Conservation (phyloP, 2,888 invertebrate species). For the Agrochola lota region DNA sequence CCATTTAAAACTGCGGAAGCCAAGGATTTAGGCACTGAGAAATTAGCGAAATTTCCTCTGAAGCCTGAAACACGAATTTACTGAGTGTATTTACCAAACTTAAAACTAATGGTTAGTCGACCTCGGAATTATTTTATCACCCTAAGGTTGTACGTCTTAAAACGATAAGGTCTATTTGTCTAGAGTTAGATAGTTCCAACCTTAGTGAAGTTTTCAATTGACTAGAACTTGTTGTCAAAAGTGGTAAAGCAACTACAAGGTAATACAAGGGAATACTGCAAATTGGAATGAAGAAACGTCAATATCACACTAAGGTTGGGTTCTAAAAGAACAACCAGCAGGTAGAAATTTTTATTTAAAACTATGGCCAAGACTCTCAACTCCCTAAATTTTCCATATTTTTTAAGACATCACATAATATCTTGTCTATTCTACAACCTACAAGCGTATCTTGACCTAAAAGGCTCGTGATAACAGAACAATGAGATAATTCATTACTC, state of each 20-base stretch:
- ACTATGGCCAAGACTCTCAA: background rate
- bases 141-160: background rate
- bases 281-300: background rate
- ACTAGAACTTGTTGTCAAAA: background rate
- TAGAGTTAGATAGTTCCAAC: background rate
- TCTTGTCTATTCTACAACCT: conserved; percentile 75
- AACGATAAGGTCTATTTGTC: background rate
- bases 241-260: background rate
- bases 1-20: background rate
- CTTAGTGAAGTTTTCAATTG: background rate
- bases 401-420: conserved; percentile 53
- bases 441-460: conserved; percentile 76
- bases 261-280: background rate
- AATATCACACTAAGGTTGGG: background rate
- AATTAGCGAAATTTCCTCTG: background rate
- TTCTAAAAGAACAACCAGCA: background rate
- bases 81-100: background rate
- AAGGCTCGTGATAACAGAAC: conserved; percentile 82
- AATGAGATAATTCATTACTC: conserved; percentile 85
- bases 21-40: background rate
- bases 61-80: background rate
- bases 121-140: background rate
- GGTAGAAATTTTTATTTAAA: background rate
- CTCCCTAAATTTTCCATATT: background rate
- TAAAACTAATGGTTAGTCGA: background rate